A percentile compares a stretch with the other conserved stretches of the same genome.
Conservation (phyloP, 2,888 invertebrate species). For the Deroplatys truncata region DNA sequence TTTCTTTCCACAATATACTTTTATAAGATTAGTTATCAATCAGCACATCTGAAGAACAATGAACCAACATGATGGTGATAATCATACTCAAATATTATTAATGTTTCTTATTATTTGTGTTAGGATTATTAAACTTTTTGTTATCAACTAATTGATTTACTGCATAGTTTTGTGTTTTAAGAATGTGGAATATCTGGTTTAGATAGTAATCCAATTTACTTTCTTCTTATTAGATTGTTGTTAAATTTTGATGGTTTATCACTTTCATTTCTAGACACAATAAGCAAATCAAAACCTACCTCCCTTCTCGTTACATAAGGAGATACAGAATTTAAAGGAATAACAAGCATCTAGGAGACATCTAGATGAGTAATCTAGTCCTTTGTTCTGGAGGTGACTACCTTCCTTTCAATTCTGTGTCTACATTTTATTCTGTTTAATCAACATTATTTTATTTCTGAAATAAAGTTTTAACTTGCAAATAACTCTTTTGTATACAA, state of each 20-base stretch:
- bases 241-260: not conserved
- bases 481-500: too few species aligned
- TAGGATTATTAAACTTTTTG: not conserved
- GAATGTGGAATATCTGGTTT: not conserved
- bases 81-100: not conserved
- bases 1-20: slow-evolving; percentile 4
- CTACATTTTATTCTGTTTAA: not conserved
- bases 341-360: too few species aligned
- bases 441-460: not conserved
- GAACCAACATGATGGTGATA: not conserved
- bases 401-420: not conserved
- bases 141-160: not conserved
- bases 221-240: not conserved
- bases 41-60: slow-evolving; percentile 1
- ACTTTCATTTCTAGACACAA: not conserved
- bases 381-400: too few species aligned
- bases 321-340: not conserved
- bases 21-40: slow-evolving; percentile 7
- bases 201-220: not conserved
- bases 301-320: not conserved
- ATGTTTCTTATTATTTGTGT: not conserved
- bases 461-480: too few species aligned
- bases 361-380: too few species aligned
- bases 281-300: not conserved
- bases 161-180: not conserved